Evolutionary conservation across 2,888 invertebrate species (phyloP), one percentile per base, ranked within the genome.

Genomic region (Euzophera pinguis): DNA sequence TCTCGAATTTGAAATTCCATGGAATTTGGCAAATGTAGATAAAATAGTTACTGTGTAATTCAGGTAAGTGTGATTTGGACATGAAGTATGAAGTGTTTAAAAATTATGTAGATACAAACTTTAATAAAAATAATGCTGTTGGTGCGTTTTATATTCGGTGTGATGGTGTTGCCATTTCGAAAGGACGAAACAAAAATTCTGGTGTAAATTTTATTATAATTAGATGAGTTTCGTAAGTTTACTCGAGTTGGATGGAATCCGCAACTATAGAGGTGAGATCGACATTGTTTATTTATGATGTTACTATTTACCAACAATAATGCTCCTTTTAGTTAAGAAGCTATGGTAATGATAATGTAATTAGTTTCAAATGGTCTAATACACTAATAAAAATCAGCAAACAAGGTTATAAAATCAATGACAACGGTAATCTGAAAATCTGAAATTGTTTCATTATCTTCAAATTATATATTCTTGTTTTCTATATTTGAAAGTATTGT

Each of bases 131-230:
- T 6, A 8, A 10, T 16, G 39, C 1, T 16, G 14, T 1, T 10
- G 14, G 32, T 45, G 45, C 9, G 10, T 45, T 29, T 71, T 63
- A 63, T 41, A 32, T 45, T 32, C 43, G 43, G 43, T 34, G 14
- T 29, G 6, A 9, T 32, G 45, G 67, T 73, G 69, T 69, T 67
- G 64, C 69, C 64, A 58, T 66, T 62, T 62, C 58, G 45, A 58
- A 59, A 34, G 34, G 39, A 34, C 35, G 34, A 35, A 45, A 43
- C 37, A 17, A 12, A 48, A 41, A 45, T 45, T 45, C 32, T 45
- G 32, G 45, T 45, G 45, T 29, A 32, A 6, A 45, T 16, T 43
- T 52, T 38, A 2, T 45, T 32, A 45, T 10, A 32, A n/a, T 45
- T 32, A 14, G 8, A 12, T 32, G 45, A 34, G 45, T 32, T 14